phyloP scores from a whole-genome alignment of 2,113 vertebrate genomes.

The Percopsis transmontana region DNA sequence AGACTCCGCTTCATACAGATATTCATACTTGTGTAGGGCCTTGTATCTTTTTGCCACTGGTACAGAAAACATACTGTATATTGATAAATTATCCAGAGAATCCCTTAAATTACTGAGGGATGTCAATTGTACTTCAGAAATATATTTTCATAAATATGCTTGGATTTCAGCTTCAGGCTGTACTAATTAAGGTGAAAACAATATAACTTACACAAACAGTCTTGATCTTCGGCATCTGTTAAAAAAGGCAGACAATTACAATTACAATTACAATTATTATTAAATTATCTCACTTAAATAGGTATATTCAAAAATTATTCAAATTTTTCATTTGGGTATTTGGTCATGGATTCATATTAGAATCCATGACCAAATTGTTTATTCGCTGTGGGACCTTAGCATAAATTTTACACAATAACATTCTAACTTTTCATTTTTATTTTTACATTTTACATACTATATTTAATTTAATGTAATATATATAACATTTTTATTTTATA shows the following conservation, averaged over 20 bases:
- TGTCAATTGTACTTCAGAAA: background rate
- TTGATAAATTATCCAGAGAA: background rate
- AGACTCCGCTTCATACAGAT: constrained; percentile 88
- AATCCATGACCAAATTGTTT: too few relatives aligned
- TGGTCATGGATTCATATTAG: too few relatives aligned
- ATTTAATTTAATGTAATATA: background rate
- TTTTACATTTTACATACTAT: background rate
- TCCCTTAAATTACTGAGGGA: background rate
- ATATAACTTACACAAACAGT: constrained; percentile 72
- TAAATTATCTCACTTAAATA: too few relatives aligned
- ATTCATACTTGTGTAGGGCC: constrained; percentile 86
- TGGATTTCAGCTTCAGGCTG: background rate
- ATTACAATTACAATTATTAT: too few relatives aligned
- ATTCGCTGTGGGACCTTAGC: too few relatives aligned
- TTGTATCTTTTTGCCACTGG: constrained; percentile 87
- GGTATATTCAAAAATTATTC: too few relatives aligned
- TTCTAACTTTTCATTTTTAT: too few relatives aligned
- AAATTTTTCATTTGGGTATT: too few relatives aligned
- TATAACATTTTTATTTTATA: background rate
- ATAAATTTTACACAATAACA: too few relatives aligned
- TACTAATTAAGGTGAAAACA: too few relatives aligned
- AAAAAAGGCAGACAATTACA: background rate
- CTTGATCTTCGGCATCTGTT: constrained; percentile 74
- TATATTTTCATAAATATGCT: background rate
- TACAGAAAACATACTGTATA: constrained; percentile 46